Base-by-base conservation (phyloP, 2,797 vertebrate species). In the Anabacerthia variegaticeps region DNA sequence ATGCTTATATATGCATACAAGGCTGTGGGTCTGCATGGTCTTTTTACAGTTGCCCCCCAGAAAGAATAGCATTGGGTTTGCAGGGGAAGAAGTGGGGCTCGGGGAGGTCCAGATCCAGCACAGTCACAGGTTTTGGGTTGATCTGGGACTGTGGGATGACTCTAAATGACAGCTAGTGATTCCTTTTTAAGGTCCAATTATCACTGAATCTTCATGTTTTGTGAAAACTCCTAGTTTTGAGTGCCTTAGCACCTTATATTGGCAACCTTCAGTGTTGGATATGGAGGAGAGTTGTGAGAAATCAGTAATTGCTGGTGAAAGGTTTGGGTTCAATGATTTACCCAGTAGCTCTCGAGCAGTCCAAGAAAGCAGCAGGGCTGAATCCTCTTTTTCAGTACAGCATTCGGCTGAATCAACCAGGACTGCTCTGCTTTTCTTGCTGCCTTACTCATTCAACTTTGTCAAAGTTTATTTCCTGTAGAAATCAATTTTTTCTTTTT, bases 181-280 rank as follows among this genome's bases (percentile, higher is more conserved):
- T 56, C 5, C 0, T 5, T 12, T 81, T 79, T 81, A 44, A 59
- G 22, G 48, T 78, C 22, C 4, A 41, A 1, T 0, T 0, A 27
- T 32, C 14, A 19, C 1, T 6, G 3, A 74, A 72, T 34, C 23
- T n/a, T 66, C 24, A 10, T 22, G 3, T 85, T 94, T 86, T 32
- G 2, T 46, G 51, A 34, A 72, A 88, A 48, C 48, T 52, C 39
- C 22, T 9, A 9, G 5, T 41, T 89, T 71, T 80, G 34, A 72
- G 24, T n/a, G 46, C 39, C 23, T 78, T 5, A 2, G 4, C 16
- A 0, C 46, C 49, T 77, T 39, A 21, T 5, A 2, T 37, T 71
- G 36, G 23, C 75, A 46, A 2, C 22, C 10, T 36, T 13, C 36
- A 16, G 10, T 21, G 10, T 2, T 67, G 26, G 48, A 21, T 49